phyloP scores from a whole-genome alignment of 2,113 vertebrate genomes.

The Sebastes fasciatus region DNA sequence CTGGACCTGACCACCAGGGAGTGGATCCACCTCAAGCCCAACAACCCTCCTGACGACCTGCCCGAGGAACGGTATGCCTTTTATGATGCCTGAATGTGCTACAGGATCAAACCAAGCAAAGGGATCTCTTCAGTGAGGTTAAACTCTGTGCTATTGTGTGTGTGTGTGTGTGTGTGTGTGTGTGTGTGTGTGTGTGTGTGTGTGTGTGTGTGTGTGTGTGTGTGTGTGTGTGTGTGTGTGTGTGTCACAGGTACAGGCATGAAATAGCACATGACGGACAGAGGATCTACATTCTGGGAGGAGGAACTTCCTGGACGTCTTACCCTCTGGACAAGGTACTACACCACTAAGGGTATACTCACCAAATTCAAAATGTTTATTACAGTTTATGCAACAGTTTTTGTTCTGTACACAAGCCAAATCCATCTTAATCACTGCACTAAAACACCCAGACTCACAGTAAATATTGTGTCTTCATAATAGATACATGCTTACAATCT shows the following conservation, averaged over 20 bases:
- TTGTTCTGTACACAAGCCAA: not conserved
- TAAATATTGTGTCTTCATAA: conserved; percentile 5
- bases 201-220: too few species aligned
- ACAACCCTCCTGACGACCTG: conserved; percentile 93
- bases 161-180: too few species aligned
- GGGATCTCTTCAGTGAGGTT: not conserved
- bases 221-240: conserved; percentile 15
- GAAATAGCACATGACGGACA: conserved; percentile 97
- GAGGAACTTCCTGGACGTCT: conserved; percentile 97
- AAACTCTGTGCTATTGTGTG: not conserved
- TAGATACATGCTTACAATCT: conserved; percentile 98
- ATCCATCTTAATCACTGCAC: not conserved
- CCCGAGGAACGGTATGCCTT: conserved; percentile 92
- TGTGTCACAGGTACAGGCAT: conserved; percentile 91
- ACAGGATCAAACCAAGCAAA: not conserved
- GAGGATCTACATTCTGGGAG: conserved; percentile 96
- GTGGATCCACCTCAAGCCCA: conserved; percentile 96
- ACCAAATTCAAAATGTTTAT: not conserved
- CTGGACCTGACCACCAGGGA: conserved; percentile 96
- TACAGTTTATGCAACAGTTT: not conserved
- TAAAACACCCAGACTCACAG: not conserved
- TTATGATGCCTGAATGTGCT: not conserved
- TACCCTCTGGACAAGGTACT: conserved; percentile 97
- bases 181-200: too few species aligned
- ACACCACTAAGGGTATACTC: not conserved